Base-by-base conservation (phyloP, 2,113 vertebrate species). In the Theristicus caerulescens region DNA sequence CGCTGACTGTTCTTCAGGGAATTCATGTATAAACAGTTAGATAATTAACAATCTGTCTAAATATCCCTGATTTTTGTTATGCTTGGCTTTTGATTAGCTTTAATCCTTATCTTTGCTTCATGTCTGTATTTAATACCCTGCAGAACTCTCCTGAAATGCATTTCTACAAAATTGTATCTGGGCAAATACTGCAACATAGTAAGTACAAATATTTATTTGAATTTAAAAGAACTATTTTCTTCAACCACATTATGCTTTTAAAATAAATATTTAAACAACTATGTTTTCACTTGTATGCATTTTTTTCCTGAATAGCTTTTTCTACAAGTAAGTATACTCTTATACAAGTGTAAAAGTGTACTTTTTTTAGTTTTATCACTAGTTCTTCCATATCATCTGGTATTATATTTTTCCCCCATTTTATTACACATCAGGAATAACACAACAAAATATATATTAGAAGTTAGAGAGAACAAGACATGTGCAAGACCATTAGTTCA, bases 31-130 rank as follows among this genome's bases (percentile, higher is more conserved):
- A 91, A 93, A 76, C 32, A 89, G 40, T 79, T 69, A 94, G 70
- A 94, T 96, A 95, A 95, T 92, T 93, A 97, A 80, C 1, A 19
- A 84, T 84, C 51, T 88, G 32, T n/a, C 46, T 93, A 93, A 93
- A 92, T 91, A 84, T 59, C 69, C 38, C 61, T 62, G 54, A 72
- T 91, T 97, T 88, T 94, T 90, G 13, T 86, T 83, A 36, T 81
- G 25, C 13, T 84, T 90, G 91, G 36, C 16, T 95, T 92, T 91
- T 81, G 46, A 86, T 93, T 94, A 70, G 26, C 32, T 96, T 92
- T 95, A 95, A 82, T 94, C 15, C 20, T 90, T 76, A 71, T 85
- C n/a, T 96, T 78, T 82, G 7, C 42, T 86, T 93, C 31, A 1
- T 66, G 49, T 49, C 40, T 82, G 44, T 72, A n/a, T 79, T 89